Base-by-base conservation (phyloP, 1,140 invertebrate genomes). In the Sinonovacula constricta region DNA sequence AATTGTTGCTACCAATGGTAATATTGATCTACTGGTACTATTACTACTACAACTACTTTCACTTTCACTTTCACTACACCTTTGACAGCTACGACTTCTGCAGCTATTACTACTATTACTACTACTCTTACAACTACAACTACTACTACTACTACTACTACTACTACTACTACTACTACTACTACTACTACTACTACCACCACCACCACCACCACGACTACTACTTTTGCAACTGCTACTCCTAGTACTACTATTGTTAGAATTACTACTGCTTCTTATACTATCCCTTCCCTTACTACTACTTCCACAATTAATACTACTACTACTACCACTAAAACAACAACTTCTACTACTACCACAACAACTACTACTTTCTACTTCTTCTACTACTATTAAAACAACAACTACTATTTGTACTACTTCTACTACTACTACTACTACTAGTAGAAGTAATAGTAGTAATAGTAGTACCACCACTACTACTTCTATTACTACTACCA, bases 131-230 rank as follows among this genome's bases (percentile, higher is more conserved):
- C 2, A n/a, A 59, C 56, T 59, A 59, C 2, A n/a, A 59, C 1
- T 59, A 59, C 56, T n/a, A 59, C 56, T n/a, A 15, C 1, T 3
- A 59, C 3, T 3, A 59, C 56, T 59, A 59, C 3, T 59, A 59
- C 56, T n/a, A 59, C 15, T 26, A 59, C 56, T 59, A 59, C 56
- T 59, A 59, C 3, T 59, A 59, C 56, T 59, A 59, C 3, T 59
- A 59, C 2, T n/a, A 2, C 2, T 1, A 15, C 56, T 59, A 59
- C 56, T 59, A 59, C 3, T 59, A 59, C 56, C 26, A 59, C 3
- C 26, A 59, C 2, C 14, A 2, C 2, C 1, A 15, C 1, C 1
- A 59, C 56, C 26, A 59, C 56, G 18, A 59, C 56, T 59, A 3
- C 3, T 3, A 59, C 56, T 3, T n/a, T 26, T n/a, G 2, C 56